Evolutionary conservation across 1,140 invertebrate species (phyloP), one percentile per base, ranked within the genome.

Genomic region (Charaxes varanes): DNA sequence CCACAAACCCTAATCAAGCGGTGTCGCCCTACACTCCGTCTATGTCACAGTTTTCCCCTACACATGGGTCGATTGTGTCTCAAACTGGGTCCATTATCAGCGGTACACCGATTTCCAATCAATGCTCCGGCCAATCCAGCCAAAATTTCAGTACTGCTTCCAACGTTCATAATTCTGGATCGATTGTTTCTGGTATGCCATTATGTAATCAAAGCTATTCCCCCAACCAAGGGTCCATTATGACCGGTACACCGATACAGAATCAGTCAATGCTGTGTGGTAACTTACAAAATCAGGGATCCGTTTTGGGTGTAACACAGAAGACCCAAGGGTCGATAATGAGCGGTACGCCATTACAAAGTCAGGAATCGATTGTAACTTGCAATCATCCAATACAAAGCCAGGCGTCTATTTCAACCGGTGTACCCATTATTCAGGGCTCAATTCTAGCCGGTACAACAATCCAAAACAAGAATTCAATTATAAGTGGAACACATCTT

Each of bases 11-110:
- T n/a, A 51, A 28, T 7, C 70, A 65, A 43, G 56, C 59, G 0
- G 48, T 36, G 4, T 38, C 53, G 0, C 62, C 66, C 0, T 70
- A 45, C 35, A 69, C 65, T 0, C 63, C 69, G 1, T 19, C 51
- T 27, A 30, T 54, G 21, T 48, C 57, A 0, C 65, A 58, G 15
- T 72, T 57, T 24, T 67, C 68, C 0, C 61, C 62, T 0, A 54
- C 40, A 3, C 63, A 67, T 8, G 56, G 54, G 1, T 12, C 51
- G 0, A 35, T 59, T 0, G 30, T 47, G 1, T 32, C 40, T 5
- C 52, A 46, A 12, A 43, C 30, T 12, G 47, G 43, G 6, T 42
- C 42, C 2, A 41, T 53, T 7, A 21, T 53, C 8, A 53, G 34
- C 6, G 52, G 45, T 3, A 52, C 30, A 1, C 44, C 57, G 5